Evolutionary conservation across 2,797 vertebrate species (phyloP).

Genomic region (Sebastes oblongus): DNA sequence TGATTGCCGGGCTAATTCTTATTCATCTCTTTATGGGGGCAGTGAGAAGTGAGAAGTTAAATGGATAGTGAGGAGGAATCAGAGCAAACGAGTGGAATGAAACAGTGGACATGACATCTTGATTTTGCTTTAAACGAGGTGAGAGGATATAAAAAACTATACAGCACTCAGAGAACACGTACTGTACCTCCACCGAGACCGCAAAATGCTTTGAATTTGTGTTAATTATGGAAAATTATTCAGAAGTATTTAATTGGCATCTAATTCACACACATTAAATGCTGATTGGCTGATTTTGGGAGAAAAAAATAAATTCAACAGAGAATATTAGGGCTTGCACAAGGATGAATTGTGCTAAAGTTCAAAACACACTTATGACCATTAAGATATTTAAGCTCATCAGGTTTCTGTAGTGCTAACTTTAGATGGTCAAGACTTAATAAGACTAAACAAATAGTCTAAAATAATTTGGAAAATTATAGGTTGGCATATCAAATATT

Average conservation of each 20-base stretch:
- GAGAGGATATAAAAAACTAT: constrained; percentile 8
- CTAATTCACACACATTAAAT: too few relatives aligned
- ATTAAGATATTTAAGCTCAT: neutral
- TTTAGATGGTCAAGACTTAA: neutral
- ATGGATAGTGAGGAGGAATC: constrained; percentile 54
- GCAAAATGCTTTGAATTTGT: neutral
- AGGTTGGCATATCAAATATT: neutral
- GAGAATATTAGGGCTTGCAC: neutral
- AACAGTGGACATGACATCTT: constrained; percentile 37
- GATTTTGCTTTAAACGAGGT: constrained; percentile 53
- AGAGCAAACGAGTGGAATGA: constrained; percentile 46
- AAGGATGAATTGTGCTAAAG: neutral
- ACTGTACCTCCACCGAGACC: neutral
- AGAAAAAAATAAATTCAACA: neutral
- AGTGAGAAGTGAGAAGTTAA: constrained; percentile 67
- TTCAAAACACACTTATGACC: neutral
- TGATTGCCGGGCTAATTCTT: constrained; percentile 71
- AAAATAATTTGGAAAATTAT: neutral
- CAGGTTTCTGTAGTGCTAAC: neutral
- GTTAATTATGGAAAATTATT: constrained; percentile 2
- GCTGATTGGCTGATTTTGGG: neutral
- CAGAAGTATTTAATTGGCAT: neutral
- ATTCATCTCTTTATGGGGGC: constrained; percentile 72
- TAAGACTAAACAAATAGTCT: neutral
- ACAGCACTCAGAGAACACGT: constrained; percentile 10